Conservation (phyloP, 2,888 invertebrate genomes). For the Eristalis tenax region DNA sequence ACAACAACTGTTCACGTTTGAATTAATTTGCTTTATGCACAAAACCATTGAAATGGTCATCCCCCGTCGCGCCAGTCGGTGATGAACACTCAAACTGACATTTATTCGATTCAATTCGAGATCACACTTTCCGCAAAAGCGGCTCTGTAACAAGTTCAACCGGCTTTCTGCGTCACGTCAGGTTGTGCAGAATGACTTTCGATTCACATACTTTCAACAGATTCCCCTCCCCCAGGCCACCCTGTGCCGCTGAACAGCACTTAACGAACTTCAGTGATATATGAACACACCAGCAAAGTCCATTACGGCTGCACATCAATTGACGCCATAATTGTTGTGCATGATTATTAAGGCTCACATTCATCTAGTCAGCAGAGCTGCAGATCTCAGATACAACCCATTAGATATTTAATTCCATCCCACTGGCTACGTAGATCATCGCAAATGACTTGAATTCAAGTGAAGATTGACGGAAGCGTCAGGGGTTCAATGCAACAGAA, state of each 20-base stretch:
- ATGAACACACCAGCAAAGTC: not conserved
- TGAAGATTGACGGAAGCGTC: conserved; percentile 47
- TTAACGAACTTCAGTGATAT: not conserved
- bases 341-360: conserved; percentile 1
- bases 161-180: not conserved
- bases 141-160: not conserved
- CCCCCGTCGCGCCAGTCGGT: too few species aligned
- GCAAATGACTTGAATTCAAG: conserved; percentile 10
- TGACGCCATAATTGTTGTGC: conserved; percentile 37
- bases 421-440: conserved; percentile 26
- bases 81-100: not conserved
- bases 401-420: not conserved
- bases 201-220: not conserved
- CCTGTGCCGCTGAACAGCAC: not conserved
- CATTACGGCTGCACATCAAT: conserved; percentile 26
- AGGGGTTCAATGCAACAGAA: conserved; percentile 18
- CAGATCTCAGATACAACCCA: not conserved
- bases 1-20: too few species aligned
- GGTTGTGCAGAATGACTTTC: not conserved
- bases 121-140: not conserved
- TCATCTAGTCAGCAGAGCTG: not conserved
- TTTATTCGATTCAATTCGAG: not conserved
- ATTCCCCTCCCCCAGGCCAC: not conserved
- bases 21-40: too few species aligned
- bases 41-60: too few species aligned